A percentile compares a stretch with the other conserved stretches of the same genome.
These are phyloP conservation scores for Thomomys bottae DNA, from an alignment of 2,113 vertebrate genomes.

Conservation along the genomic window DNA sequence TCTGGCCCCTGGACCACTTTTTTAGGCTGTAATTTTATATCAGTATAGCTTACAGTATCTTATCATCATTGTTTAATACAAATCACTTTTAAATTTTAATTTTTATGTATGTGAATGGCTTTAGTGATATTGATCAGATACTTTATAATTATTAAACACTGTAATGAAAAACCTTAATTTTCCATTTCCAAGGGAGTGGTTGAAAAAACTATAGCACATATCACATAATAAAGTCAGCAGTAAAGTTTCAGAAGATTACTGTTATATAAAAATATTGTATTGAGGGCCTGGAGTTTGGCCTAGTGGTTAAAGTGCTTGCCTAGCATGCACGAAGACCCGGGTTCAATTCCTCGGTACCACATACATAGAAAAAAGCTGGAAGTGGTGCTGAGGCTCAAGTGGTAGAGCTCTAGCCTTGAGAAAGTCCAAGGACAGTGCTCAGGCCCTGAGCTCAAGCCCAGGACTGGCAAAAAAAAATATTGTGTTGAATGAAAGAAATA, in stretches of 20 bases:
- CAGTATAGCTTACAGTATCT: background rate
- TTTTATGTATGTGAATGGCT: constrained; percentile 26
- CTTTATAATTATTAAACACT: background rate
- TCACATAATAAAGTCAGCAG: background rate
- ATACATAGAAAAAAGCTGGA: too few relatives aligned
- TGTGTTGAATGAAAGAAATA: too few relatives aligned
- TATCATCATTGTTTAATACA: background rate
- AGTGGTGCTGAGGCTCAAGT: too few relatives aligned
- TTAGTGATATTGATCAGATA: background rate
- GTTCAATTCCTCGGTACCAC: too few relatives aligned
- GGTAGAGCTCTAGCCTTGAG: too few relatives aligned
- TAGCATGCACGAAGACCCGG: too few relatives aligned
- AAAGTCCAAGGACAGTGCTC: too few relatives aligned
- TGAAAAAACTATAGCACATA: background rate
- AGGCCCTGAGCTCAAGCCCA: too few relatives aligned
- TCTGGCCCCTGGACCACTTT: background rate
- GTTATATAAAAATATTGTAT: background rate
- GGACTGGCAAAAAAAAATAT: too few relatives aligned
- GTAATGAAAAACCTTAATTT: background rate
- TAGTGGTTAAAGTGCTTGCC: too few relatives aligned
- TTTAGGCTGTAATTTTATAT: constrained; percentile 1
- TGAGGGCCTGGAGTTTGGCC: too few relatives aligned
- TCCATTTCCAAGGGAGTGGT: background rate
- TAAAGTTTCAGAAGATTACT: constrained; percentile 21
- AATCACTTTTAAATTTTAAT: background rate